Percentiles rank a stretch among this genome's conserved stretches.
These are phyloP conservation scores for Artemia sinica DNA, from an alignment of 2,888 invertebrate genomes.

Conservation along the genomic window DNA sequence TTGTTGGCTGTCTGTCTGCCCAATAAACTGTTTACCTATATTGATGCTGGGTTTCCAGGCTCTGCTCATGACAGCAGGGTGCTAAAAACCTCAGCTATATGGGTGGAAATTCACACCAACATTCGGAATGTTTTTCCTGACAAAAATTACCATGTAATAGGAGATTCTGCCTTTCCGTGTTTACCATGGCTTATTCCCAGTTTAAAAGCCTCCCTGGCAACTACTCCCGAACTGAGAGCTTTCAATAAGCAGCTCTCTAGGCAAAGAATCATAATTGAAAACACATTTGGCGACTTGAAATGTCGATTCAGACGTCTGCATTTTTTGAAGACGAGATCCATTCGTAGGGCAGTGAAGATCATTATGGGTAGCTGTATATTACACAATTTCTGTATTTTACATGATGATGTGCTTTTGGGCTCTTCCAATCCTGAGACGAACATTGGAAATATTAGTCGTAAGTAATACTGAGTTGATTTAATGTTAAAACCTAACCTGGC, in stretches of 20 bases:
- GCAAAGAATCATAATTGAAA: not conserved
- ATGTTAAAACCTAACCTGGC: no score
- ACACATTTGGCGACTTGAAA: constrained; percentile 15
- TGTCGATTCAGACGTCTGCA: not conserved
- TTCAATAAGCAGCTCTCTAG: not conserved
- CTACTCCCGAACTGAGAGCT: not conserved
- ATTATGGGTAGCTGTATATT: constrained; percentile 2
- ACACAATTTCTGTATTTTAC: constrained; percentile 13
- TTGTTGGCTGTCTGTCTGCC: constrained; percentile 9
- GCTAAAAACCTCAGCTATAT: not conserved
- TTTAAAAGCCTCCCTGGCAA: constrained; percentile 11
- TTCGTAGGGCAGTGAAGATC: not conserved
- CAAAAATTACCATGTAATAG: not conserved
- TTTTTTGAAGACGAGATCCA: not conserved
- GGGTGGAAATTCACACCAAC: not conserved
- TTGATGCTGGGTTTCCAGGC: constrained; percentile 12
- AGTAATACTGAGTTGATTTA: no score
- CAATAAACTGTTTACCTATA: constrained; percentile 8
- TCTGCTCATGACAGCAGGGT: constrained; percentile 4
- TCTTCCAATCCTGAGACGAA: no score
- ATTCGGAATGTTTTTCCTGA: not conserved
- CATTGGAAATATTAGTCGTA: no score
- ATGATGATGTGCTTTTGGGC: not conserved
- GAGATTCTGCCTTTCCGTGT: constrained; percentile 15
- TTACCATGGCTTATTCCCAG: constrained; percentile 2